These are phyloP conservation scores for Lophura nycthemera DNA, from an alignment of 2,113 vertebrate genomes.

Conservation along the genomic window DNA sequence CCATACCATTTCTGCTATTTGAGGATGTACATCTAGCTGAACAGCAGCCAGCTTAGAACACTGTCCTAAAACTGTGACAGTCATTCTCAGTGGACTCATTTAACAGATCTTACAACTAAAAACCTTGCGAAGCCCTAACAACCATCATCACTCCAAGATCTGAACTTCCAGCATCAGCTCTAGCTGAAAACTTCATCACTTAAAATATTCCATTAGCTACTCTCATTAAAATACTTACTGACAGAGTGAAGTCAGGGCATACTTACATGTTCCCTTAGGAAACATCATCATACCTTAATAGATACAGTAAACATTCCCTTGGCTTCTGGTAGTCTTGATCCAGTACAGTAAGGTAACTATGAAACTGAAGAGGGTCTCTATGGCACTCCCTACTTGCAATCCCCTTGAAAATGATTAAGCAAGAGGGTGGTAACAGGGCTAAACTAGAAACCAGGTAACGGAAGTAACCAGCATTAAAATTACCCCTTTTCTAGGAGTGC, in stretches of 20 bases:
- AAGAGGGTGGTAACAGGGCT: not conserved
- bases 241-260: not conserved
- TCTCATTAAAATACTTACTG: not conserved
- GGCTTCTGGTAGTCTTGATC: not conserved
- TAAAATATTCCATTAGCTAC: not conserved
- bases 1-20: not conserved
- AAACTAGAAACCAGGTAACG: not conserved
- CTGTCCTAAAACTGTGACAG: rapidly evolving
- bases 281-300: not conserved
- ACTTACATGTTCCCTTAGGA: not conserved
- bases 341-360: not conserved
- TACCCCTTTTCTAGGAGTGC: not conserved
- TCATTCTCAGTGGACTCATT: not conserved
- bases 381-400: not conserved
- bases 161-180: not conserved
- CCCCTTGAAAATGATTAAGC: not conserved
- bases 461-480: not conserved
- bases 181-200: not conserved
- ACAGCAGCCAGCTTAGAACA: not conserved
- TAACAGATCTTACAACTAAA: not conserved
- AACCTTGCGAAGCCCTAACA: not conserved
- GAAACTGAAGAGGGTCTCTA: not conserved
- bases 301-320: not conserved
- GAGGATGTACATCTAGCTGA: not conserved
- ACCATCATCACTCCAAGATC: not conserved